Conservation (phyloP, 2,888 invertebrate genomes). For the Andrena praecox region DNA sequence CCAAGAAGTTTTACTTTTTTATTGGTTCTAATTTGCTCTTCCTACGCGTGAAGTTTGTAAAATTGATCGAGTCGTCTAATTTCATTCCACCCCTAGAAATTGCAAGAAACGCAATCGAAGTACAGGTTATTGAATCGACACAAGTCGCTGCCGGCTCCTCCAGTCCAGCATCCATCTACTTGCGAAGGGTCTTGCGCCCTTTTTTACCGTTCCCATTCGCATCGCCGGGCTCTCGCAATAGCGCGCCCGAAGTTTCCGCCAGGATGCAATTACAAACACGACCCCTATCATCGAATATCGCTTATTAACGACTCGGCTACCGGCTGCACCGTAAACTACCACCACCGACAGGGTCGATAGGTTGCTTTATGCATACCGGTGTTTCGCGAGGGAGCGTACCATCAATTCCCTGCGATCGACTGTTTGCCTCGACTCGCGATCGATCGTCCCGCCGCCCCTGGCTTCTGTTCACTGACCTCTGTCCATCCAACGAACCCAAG, state of each 20-base stretch:
- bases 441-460: conserved; percentile 35
- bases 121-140: neutral
- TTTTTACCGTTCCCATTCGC: conserved; percentile 4
- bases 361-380: conserved; percentile 43
- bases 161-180: neutral
- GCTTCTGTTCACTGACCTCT: conserved; percentile 49
- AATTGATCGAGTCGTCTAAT: no score
- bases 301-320: conserved; percentile 57
- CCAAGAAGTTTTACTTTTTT: no score
- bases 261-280: conserved; percentile 56
- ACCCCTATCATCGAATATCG: conserved; percentile 53
- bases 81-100: no score
- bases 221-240: neutral
- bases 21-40: no score
- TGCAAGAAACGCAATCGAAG: neutral
- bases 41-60: no score
- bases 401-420: conserved; percentile 52
- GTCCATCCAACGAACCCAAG: conserved; percentile 18
- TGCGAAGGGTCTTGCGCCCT: neutral
- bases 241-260: conserved; percentile 38
- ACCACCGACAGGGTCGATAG: conserved; percentile 32
- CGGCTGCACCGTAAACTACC: conserved; percentile 44
- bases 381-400: conserved; percentile 36
- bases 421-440: conserved; percentile 38
- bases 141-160: neutral